These are phyloP conservation scores for Chiroxiphia lanceolata DNA, from an alignment of 2,797 vertebrate genomes.

Conservation along the genomic window DNA sequence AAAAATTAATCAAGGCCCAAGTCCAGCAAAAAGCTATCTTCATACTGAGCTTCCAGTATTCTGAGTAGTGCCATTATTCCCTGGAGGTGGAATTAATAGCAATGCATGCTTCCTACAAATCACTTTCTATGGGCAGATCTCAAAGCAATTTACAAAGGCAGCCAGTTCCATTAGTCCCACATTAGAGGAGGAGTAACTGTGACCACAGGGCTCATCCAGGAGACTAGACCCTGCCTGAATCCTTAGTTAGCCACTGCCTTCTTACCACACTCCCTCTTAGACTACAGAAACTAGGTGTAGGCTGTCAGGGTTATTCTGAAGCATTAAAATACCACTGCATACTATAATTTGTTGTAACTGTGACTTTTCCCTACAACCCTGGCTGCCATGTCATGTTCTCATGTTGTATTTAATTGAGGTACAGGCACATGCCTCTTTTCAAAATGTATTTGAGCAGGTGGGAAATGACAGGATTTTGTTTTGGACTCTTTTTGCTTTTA, in stretches of 20 bases:
- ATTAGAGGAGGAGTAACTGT: neutral
- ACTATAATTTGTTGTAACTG: neutral
- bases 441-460: neutral
- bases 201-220: neutral
- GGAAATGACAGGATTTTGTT: neutral
- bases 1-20: constrained; percentile 18
- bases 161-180: neutral
- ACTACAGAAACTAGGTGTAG: neutral
- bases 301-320: neutral
- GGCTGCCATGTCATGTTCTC: neutral
- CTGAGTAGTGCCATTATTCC: neutral
- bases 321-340: neutral
- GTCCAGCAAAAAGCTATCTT: neutral
- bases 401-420: neutral
- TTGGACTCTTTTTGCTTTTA: neutral
- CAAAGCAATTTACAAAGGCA: neutral
- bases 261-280: neutral
- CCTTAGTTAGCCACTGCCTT: neutral
- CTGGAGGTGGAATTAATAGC: neutral
- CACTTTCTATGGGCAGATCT: neutral
- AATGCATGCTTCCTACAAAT: neutral
- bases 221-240: neutral
- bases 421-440: neutral
- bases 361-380: neutral
- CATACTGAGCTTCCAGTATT: neutral